A percentile compares a stretch with the other conserved stretches of the same genome.
phyloP scores from a whole-genome alignment of 1,140 invertebrate genomes.

The Harpegnathos saltator region DNA sequence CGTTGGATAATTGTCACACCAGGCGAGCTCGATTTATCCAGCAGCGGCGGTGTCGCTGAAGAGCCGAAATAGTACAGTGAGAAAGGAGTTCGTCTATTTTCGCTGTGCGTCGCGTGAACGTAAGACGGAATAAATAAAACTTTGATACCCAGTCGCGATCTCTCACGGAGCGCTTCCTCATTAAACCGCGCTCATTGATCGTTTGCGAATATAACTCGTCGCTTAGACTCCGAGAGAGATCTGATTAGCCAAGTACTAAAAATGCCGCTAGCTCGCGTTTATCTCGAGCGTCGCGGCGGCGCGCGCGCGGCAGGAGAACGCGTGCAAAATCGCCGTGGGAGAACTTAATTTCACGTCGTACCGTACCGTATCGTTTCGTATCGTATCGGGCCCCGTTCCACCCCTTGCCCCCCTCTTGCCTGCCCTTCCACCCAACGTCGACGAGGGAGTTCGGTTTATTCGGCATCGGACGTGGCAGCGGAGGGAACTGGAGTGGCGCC shows the following conservation, averaged over 20 bases:
- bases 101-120: background rate
- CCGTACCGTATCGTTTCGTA: too few relatives aligned
- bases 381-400: background rate
- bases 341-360: constrained; percentile 49
- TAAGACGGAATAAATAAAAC: too few relatives aligned
- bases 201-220: background rate
- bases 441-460: constrained; percentile 41
- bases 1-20: constrained; percentile 17
- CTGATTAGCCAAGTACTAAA: constrained; percentile 14
- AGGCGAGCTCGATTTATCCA: background rate
- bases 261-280: background rate
- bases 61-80: too few relatives aligned
- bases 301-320: constrained; percentile 3
- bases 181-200: background rate
- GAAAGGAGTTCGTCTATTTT: background rate
- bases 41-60: background rate
- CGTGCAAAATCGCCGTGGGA: constrained; percentile 21
- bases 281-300: background rate
- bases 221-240: background rate
- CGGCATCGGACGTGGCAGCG: constrained; percentile 40
- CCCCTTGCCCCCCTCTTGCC: too few relatives aligned
- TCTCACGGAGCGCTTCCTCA: background rate
- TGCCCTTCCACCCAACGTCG: background rate
- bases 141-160: too few relatives aligned
- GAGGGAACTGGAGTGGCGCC: constrained; percentile 47